Evolutionary conservation across 1,140 invertebrate genomes (phyloP), one percentile per base, ranked within the genome.

Genomic region (Polypedilum pembai): DNA sequence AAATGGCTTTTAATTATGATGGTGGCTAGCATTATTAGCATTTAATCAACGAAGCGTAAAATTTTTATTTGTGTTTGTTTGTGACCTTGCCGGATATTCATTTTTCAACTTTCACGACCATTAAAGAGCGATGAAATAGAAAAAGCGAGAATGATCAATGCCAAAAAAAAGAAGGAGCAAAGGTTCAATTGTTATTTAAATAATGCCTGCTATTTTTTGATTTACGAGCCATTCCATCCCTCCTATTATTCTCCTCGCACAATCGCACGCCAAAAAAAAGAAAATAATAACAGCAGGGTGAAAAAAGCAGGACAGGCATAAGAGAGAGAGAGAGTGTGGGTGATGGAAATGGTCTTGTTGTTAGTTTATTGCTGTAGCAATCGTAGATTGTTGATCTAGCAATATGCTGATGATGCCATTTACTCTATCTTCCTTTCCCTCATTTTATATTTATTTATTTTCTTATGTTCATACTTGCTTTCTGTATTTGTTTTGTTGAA

Each of bases 391-490:
- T 56, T 56, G 45, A 56, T 56, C 45, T n/a, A 15, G 10, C 45
- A 56, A 56, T 56, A 56, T 56, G 45, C 45, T 56, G 45, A 56
- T 56, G 45, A 56, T 56, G 45, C 45, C n/a, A 56, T 56, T 56
- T 56, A 56, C n/a, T 56, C 15, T 56, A n/a, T 56, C 12, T 15
- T 56, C 45, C 3, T 15, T 56, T 56, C 24, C 24, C 24, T 33
- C 24, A 33, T 33, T 33, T 33, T 33, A 33, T 33, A 33, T 33
- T 33, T 33, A 33, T 33, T 33, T 33, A 33, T 33, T 33, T 33
- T 33, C 24, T 33, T 33, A 33, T 33, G 24, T 33, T 33, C 24
- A 33, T 33, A 5, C 24, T 33, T 33, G 24, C 24, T 33, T 33
- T 1, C 24, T 33, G 24, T 33, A 33, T 33, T 33, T 33, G 5